phyloP scores from a whole-genome alignment of 2,113 vertebrate species.

The Anolis sagrei region DNA sequence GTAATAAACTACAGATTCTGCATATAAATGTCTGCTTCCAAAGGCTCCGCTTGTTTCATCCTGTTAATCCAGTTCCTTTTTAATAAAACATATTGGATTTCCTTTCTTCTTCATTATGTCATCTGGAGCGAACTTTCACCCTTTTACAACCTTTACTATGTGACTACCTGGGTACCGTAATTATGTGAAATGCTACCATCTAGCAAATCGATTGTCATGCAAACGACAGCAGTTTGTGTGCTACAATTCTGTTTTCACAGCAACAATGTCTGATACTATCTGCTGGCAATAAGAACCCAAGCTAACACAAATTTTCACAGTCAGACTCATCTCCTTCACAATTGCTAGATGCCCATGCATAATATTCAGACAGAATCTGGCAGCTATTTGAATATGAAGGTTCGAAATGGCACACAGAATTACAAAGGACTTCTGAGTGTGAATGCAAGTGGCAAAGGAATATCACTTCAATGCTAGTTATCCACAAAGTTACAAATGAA shows the following conservation, averaged over 20 bases:
- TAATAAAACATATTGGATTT: slow-evolving; percentile 1
- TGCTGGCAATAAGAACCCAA: slow-evolving; percentile 53
- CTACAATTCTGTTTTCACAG: slow-evolving; percentile 54
- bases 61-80: slow-evolving; percentile 51
- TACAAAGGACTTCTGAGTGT: background rate
- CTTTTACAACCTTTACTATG: slow-evolving; percentile 20
- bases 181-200: slow-evolving; percentile 54
- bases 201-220: slow-evolving; percentile 58
- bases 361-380: slow-evolving; percentile 42
- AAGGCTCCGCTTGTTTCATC: slow-evolving; percentile 21
- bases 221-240: slow-evolving; percentile 62
- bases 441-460: accelerated
- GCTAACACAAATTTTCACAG: slow-evolving; percentile 27
- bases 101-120: slow-evolving; percentile 54
- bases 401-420: slow-evolving; percentile 22
- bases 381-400: slow-evolving; percentile 14
- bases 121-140: slow-evolving; percentile 31
- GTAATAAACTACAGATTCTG: slow-evolving; percentile 33
- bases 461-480: background rate
- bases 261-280: slow-evolving; percentile 41
- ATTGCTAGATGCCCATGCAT: background rate
- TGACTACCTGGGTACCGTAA: slow-evolving; percentile 46
- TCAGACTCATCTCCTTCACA: slow-evolving; percentile 3
- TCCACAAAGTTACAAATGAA: background rate
- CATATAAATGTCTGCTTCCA: slow-evolving; percentile 30